Evolutionary conservation across 1,140 invertebrate species (phyloP).

Genomic region (Manduca sexta): DNA sequence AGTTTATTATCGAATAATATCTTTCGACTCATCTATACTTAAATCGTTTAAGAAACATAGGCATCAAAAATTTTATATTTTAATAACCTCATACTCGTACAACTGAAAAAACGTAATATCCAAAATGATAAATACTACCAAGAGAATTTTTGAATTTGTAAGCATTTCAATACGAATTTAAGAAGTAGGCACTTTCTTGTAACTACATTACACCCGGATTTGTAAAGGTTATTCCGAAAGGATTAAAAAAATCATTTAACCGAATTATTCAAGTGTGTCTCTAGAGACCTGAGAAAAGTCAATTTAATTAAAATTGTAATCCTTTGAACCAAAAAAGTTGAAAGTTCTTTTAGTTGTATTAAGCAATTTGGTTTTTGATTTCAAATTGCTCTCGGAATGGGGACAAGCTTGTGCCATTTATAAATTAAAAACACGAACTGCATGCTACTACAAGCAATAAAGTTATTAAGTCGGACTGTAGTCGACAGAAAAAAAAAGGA

Average conservation of each 20-base stretch:
- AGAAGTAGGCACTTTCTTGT: too few species aligned
- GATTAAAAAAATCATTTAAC: constrained; percentile 20
- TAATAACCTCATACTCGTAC: too few species aligned
- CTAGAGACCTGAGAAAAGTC: constrained; percentile 24
- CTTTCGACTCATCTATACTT: too few species aligned
- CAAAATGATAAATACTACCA: too few species aligned
- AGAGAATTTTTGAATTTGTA: too few species aligned
- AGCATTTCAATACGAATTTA: too few species aligned
- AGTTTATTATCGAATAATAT: too few species aligned
- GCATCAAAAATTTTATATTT: too few species aligned
- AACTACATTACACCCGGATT: not conserved
- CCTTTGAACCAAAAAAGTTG: constrained; percentile 21
- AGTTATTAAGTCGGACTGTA: constrained; percentile 41
- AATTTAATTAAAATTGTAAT: constrained; percentile 42
- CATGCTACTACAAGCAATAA: constrained; percentile 38
- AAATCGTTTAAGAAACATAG: too few species aligned
- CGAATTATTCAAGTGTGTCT: constrained; percentile 21
- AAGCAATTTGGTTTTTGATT: constrained; percentile 20
- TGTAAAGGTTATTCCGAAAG: not conserved
- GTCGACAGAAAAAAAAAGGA: constrained; percentile 29
- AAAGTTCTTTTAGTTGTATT: too few species aligned
- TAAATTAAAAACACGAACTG: constrained; percentile 41
- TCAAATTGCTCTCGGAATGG: constrained; percentile 5
- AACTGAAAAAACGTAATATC: too few species aligned
- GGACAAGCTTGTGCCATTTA: constrained; percentile 21